A percentile compares a stretch with the other conserved stretches of the same genome.
phyloP scores from a whole-genome alignment of 1,140 invertebrate genomes.

The Dendroctonus valens region DNA sequence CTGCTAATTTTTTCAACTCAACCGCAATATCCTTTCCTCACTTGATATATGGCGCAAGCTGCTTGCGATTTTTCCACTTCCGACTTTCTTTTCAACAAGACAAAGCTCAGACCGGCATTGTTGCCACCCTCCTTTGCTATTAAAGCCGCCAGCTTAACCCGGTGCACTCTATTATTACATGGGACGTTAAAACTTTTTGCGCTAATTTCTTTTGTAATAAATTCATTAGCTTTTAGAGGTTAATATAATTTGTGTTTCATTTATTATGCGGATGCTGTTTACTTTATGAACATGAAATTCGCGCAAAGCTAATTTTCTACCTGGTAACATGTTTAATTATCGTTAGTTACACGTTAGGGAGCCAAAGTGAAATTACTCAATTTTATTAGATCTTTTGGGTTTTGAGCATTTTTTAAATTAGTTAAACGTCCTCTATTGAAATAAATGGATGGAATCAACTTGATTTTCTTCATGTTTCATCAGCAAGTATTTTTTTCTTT shows the following conservation, averaged over 20 bases:
- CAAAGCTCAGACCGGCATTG: conserved; percentile 5
- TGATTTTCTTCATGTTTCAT: no score
- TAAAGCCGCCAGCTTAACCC: conserved; percentile 1
- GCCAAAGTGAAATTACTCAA: no score
- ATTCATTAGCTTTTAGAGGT: conserved; percentile 6
- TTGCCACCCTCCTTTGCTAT: conserved; percentile 6
- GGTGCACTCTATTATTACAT: conserved; percentile 12
- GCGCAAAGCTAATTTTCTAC: no score
- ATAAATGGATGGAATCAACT: no score
- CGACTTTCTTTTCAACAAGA: not conserved
- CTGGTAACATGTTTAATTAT: no score
- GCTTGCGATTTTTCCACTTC: conserved; percentile 14
- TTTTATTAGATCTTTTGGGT: no score
- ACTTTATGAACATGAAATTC: not conserved
- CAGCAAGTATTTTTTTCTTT: no score
- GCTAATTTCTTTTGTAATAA: conserved; percentile 17
- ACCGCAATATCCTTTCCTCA: not conserved
- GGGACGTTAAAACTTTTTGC: conserved; percentile 18
- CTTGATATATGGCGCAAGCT: not conserved
- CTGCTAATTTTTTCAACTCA: not conserved
- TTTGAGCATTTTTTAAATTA: no score
- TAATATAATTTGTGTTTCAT: conserved; percentile 9
- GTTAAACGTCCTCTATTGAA: no score
- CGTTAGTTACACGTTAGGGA: no score
- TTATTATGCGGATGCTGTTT: not conserved